phyloP scores from a whole-genome alignment of 2,888 invertebrate genomes.

The Synergus gifuensis region DNA sequence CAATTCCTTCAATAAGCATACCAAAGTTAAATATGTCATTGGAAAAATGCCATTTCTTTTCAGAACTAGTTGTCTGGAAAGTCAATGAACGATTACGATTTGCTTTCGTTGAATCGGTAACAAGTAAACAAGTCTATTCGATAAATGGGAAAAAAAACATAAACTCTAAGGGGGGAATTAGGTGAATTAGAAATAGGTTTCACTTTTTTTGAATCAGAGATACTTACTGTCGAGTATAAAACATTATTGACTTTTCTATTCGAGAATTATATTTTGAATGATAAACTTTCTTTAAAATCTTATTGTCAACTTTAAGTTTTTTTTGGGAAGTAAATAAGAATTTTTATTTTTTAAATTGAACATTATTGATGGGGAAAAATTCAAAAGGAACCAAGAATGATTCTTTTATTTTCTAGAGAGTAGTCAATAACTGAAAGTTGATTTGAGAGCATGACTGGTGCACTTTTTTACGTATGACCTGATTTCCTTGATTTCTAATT shows the following conservation, averaged over 20 bases:
- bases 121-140: conserved; percentile 27
- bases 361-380: neutral
- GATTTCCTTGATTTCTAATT: conserved; percentile 31
- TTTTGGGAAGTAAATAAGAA: neutral
- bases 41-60: conserved; percentile 26
- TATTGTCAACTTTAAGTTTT: neutral
- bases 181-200: neutral
- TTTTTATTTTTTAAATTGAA: neutral
- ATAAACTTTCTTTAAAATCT: neutral
- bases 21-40: neutral
- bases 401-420: neutral
- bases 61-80: conserved; percentile 13
- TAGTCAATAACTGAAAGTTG: neutral
- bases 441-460: neutral
- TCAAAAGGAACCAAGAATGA: neutral
- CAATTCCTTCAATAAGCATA: conserved; percentile 4
- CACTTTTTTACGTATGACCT: neutral
- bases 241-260: neutral
- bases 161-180: neutral
- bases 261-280: neutral
- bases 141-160: neutral
- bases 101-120: conserved; percentile 30
- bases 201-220: neutral
- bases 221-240: neutral
- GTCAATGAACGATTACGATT: conserved; percentile 25